Evolutionary conservation across 2,888 invertebrate genomes (phyloP).

Genomic region (Elegia similella): DNA sequence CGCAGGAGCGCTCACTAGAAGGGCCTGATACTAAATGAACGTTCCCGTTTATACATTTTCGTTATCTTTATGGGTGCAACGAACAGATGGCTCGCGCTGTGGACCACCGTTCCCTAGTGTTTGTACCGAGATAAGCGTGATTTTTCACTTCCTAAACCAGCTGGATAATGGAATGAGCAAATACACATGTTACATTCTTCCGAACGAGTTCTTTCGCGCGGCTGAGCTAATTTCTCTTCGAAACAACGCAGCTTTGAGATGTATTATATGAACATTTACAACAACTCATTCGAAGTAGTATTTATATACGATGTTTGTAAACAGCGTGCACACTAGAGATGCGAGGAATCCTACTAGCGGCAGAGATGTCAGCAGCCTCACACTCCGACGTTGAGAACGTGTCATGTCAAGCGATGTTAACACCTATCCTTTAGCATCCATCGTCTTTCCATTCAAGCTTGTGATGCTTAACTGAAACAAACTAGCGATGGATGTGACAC

Average conservation of each 20-base stretch:
- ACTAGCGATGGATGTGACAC: constrained; percentile 48
- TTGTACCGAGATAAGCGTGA: constrained; percentile 76
- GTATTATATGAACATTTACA: background rate
- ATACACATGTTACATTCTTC: constrained; percentile 62
- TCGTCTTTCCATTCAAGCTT: constrained; percentile 33
- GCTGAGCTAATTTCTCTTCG: constrained; percentile 61
- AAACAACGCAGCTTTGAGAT: constrained; percentile 35
- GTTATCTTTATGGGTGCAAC: constrained; percentile 81
- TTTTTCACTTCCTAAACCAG: constrained; percentile 78
- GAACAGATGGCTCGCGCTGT: constrained; percentile 73
- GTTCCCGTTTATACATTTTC: constrained; percentile 68
- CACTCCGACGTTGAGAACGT: constrained; percentile 29
- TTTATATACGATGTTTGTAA: constrained; percentile 54
- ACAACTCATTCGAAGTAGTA: constrained; percentile 9
- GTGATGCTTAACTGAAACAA: constrained; percentile 35
- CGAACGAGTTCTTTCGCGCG: constrained; percentile 58
- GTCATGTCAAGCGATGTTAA: constrained; percentile 28
- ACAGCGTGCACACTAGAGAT: constrained; percentile 50
- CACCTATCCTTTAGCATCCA: constrained; percentile 38
- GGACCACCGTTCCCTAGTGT: constrained; percentile 70
- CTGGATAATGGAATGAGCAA: constrained; percentile 70
- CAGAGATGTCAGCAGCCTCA: constrained; percentile 57
- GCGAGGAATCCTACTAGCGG: constrained; percentile 46
- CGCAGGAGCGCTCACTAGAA: constrained; percentile 58
- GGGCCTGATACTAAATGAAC: constrained; percentile 68